A percentile compares a stretch with the other conserved stretches of the same genome.
These are phyloP conservation scores for Endomychus coccineus DNA, from an alignment of 2,888 invertebrate genomes.

Conservation along the genomic window DNA sequence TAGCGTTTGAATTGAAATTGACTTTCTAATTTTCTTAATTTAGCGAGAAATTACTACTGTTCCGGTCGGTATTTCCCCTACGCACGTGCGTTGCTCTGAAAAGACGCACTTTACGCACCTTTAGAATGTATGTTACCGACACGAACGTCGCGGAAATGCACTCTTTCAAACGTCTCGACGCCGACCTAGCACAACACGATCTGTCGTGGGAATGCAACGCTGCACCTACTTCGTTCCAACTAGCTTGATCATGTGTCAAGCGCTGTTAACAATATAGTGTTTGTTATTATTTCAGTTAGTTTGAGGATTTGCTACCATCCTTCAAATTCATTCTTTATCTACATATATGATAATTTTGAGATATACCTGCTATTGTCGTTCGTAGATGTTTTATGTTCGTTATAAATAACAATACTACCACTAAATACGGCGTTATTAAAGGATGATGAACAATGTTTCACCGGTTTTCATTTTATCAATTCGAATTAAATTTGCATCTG, in stretches of 20 bases:
- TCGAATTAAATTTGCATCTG: no score
- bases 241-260: slow-evolving; percentile 16
- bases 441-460: no score
- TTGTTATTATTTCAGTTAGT: no score
- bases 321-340: no score
- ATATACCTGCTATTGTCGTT: no score
- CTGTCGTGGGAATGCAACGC: slow-evolving; percentile 41
- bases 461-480: no score
- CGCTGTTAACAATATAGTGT: no score
- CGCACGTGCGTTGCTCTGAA: slow-evolving; percentile 4
- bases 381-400: no score
- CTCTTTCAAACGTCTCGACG: slow-evolving; percentile 36
- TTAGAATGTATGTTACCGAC: slow-evolving; percentile 28
- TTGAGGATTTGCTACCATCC: no score
- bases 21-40: neutral
- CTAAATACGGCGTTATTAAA: no score
- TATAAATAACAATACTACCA: no score
- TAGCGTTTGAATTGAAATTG: neutral
- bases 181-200: slow-evolving; percentile 46
- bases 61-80: neutral
- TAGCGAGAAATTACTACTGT: neutral
- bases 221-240: slow-evolving; percentile 27
- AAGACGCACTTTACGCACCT: slow-evolving; percentile 27
- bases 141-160: slow-evolving; percentile 33
- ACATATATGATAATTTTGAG: no score